These are phyloP conservation scores for Odobenus rosmarus DNA, from an alignment of 2,113 vertebrate species.

Conservation along the genomic window DNA sequence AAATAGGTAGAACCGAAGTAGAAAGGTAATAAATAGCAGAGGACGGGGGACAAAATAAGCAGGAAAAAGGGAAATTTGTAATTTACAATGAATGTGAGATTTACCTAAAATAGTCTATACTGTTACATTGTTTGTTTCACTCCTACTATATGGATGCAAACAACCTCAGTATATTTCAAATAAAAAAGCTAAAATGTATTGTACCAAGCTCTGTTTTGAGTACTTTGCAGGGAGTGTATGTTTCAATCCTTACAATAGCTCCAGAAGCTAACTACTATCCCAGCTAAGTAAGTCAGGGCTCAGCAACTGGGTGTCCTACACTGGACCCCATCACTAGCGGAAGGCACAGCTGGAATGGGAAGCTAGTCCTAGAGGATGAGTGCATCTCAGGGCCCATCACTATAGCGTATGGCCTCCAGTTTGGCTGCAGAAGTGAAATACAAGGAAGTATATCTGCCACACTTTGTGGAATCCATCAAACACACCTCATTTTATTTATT, in stretches of 20 bases:
- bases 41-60: not conserved
- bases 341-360: not conserved
- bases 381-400: not conserved
- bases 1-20: conserved; percentile 20
- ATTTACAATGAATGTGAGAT: not conserved
- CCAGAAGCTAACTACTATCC: not conserved
- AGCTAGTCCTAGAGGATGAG: not conserved
- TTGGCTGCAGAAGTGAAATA: not conserved
- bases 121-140: not conserved
- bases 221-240: not conserved
- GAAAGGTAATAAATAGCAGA: not conserved
- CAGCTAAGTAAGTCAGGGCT: not conserved
- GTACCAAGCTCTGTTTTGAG: not conserved
- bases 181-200: not conserved
- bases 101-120: not conserved
- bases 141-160: not conserved
- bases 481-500: not conserved
- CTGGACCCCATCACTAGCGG: not conserved
- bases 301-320: not conserved
- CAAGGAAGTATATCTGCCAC: not conserved
- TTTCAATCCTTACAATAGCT: not conserved
- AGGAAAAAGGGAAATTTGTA: not conserved
- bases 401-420: not conserved
- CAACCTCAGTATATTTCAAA: not conserved
- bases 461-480: not conserved